Conservation (phyloP, 2,113 vertebrate genomes). For the Cheilinus undulatus region DNA sequence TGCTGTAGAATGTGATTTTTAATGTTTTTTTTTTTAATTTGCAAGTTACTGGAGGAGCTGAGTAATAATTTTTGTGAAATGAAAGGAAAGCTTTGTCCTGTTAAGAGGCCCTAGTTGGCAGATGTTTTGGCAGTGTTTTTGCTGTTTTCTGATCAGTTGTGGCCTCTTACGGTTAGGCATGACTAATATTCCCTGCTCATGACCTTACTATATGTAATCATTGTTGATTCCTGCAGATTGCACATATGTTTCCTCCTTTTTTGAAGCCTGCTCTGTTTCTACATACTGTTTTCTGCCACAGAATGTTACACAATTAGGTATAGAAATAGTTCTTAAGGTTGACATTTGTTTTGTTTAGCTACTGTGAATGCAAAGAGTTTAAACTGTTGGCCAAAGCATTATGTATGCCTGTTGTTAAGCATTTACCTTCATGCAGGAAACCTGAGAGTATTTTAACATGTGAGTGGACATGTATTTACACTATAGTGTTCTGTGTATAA, state of each 20-base stretch:
- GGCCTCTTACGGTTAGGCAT: conserved; percentile 62
- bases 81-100: conserved; percentile 37
- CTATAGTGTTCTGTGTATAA: conserved; percentile 66
- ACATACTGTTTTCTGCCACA: conserved; percentile 2
- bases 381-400: conserved; percentile 34
- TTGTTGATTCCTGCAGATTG: conserved; percentile 45
- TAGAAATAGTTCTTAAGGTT: not conserved
- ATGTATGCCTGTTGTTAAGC: conserved; percentile 29
- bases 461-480: conserved; percentile 74
- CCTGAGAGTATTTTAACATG: conserved; percentile 60
- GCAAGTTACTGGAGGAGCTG: conserved; percentile 27
- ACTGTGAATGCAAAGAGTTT: conserved; percentile 11
- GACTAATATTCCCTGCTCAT: conserved; percentile 54
- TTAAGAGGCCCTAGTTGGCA: conserved; percentile 29
- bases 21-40: not conserved
- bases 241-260: conserved; percentile 1
- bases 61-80: conserved; percentile 41
- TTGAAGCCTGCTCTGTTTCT: not conserved
- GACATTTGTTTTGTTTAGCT: conserved; percentile 31
- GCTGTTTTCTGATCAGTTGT: conserved; percentile 58
- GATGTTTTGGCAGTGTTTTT: conserved; percentile 52
- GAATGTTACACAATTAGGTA: conserved; percentile 24
- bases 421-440: conserved; percentile 58
- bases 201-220: conserved; percentile 42
- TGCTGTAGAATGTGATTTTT: not conserved